phyloP scores from a whole-genome alignment of 37 sponge, comb jelly and placozoan species.

The Hormiphora californensis region DNA sequence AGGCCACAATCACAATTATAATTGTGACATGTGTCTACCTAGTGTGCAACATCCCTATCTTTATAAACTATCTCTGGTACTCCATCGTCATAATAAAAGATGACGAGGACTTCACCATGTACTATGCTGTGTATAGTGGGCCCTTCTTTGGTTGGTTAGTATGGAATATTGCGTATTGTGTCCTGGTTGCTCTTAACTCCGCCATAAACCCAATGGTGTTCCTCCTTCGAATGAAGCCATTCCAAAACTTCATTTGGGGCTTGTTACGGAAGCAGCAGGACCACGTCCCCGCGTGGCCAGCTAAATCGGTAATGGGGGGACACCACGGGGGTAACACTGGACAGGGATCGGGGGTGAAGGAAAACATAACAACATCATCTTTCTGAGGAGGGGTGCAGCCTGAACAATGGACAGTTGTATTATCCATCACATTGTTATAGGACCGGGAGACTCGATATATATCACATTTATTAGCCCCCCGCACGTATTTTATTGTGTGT shows the following conservation, averaged over 20 bases:
- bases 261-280: too few species aligned
- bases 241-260: background rate
- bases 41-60: background rate
- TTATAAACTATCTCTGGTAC: constrained; percentile 2
- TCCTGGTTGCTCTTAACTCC: background rate
- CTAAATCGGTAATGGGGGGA: background rate
- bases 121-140: background rate
- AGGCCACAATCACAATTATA: constrained; percentile 9
- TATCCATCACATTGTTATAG: too few species aligned
- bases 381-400: background rate
- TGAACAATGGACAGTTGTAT: too few species aligned
- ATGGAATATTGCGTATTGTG: background rate
- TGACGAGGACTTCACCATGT: background rate
- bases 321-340: too few species aligned
- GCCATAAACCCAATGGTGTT: constrained; percentile 21
- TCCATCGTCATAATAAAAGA: background rate
- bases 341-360: too few species aligned
- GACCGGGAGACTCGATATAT: too few species aligned
- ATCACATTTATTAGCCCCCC: too few species aligned
- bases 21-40: constrained; percentile 8
- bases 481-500: too few species aligned
- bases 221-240: constrained; percentile 13
- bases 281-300: too few species aligned
- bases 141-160: background rate
- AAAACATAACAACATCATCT: constrained; percentile 1